Evolutionary conservation across 2,113 vertebrate species (phyloP).

Genomic region (Sakesphorus luctuosus): DNA sequence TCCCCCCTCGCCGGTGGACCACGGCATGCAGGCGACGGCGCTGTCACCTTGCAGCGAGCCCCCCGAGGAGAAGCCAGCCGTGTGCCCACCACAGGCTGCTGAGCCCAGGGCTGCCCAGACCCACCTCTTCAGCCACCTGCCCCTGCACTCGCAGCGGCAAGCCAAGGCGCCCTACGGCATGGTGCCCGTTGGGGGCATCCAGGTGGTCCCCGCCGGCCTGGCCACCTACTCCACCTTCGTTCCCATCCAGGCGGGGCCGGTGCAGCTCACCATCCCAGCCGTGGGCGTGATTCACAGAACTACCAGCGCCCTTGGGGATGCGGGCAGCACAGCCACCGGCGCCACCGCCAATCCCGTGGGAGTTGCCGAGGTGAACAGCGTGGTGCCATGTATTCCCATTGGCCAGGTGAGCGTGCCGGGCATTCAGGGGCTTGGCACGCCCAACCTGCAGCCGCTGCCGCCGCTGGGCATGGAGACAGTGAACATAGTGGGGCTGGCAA

Average conservation of each 20-base stretch:
- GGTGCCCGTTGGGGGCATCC: slow-evolving; percentile 91
- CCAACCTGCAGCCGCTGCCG: slow-evolving; percentile 77
- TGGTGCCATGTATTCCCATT: slow-evolving; percentile 90
- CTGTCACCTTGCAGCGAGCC: neutral
- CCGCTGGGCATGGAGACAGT: slow-evolving; percentile 84
- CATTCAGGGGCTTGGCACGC: slow-evolving; percentile 77
- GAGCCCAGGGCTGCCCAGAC: slow-evolving; percentile 69
- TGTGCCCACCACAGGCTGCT: slow-evolving; percentile 23
- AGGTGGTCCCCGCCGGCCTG: slow-evolving; percentile 88
- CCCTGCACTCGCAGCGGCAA: slow-evolving; percentile 92
- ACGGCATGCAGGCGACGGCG: slow-evolving; percentile 63
- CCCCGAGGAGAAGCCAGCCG: slow-evolving; percentile 69
- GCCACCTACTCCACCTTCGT: slow-evolving; percentile 93
- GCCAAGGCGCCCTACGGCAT: slow-evolving; percentile 85
- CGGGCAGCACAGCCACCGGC: neutral
- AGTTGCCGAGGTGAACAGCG: slow-evolving; percentile 80
- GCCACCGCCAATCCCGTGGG: slow-evolving; percentile 59
- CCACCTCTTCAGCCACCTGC: slow-evolving; percentile 94
- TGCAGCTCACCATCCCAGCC: slow-evolving; percentile 93
- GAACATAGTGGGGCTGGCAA: slow-evolving; percentile 87
- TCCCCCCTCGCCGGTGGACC: slow-evolving; percentile 60
- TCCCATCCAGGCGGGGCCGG: slow-evolving; percentile 87
- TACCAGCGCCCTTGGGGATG: slow-evolving; percentile 59
- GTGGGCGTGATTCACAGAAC: slow-evolving; percentile 90
- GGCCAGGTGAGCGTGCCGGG: slow-evolving; percentile 83